phyloP scores from a whole-genome alignment of 2,113 vertebrate species.

The Mirounga angustirostris region DNA sequence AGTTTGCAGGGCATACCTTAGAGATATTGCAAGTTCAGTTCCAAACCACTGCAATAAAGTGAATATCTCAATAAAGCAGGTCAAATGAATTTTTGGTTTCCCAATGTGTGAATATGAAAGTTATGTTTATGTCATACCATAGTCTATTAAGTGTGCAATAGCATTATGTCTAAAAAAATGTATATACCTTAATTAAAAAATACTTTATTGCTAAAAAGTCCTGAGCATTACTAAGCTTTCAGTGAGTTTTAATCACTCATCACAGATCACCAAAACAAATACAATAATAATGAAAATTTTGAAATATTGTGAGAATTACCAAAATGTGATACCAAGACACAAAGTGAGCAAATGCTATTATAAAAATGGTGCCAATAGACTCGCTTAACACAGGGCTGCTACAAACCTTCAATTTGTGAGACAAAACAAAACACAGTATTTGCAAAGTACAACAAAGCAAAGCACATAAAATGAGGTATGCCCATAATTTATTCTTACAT shows the following conservation, averaged over 20 bases:
- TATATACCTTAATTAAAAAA: not conserved
- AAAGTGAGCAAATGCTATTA: not conserved
- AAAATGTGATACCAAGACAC: not conserved
- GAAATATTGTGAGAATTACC: slow-evolving; percentile 19
- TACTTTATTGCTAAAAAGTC: not conserved
- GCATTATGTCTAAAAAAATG: not conserved
- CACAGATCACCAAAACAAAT: not conserved
- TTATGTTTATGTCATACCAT: not conserved
- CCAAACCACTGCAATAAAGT: not conserved
- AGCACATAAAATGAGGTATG: not conserved
- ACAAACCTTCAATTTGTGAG: not conserved
- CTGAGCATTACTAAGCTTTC: not conserved
- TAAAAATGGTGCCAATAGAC: not conserved
- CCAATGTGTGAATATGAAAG: not conserved
- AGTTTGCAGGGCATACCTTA: not conserved
- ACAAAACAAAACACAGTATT: not conserved
- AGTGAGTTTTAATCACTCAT: not conserved
- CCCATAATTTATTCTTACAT: not conserved
- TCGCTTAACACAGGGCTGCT: not conserved
- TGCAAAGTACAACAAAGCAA: not conserved
- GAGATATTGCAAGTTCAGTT: not conserved
- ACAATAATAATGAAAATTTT: not conserved
- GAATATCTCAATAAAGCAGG: not conserved
- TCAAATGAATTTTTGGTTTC: not conserved
- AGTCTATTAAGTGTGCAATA: not conserved